Evolutionary conservation across 2,888 invertebrate species (phyloP), one percentile per base, ranked within the genome.

Genomic region (Holacanthella duospinosa): DNA sequence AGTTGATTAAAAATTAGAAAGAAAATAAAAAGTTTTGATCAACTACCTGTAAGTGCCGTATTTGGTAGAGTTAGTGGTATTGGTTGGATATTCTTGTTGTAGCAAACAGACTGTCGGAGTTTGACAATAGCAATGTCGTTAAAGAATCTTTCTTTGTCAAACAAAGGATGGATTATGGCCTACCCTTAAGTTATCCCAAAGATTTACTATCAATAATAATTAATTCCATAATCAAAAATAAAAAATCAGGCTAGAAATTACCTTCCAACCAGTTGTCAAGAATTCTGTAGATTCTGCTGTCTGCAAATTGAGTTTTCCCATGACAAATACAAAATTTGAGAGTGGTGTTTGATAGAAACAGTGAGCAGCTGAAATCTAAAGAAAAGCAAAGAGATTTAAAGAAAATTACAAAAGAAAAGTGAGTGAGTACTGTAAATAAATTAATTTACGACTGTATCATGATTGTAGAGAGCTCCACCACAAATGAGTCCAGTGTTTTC

Each of bases 221-320:
- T n/a, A n/a, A n/a, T n/a, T n/a, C n/a, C n/a, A n/a, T n/a, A n/a
- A n/a, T n/a, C n/a, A n/a, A n/a, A n/a, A n/a, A n/a, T n/a, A n/a
- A n/a, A n/a, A n/a, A n/a, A n/a, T n/a, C n/a, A n/a, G n/a, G n/a
- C n/a, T n/a, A n/a, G n/a, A n/a, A n/a, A n/a, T n/a, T n/a, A n/a
- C n/a, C n/a, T n/a, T n/a, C n/a, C n/a, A n/a, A n/a, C 16, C 48
- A 48, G 48, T 48, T 9, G 48, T 48, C 48, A 48, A n/a, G 48
- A n/a, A 48, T 21, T 48, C 48, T 4, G 19, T n/a, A 9, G 19
- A 21, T 48, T 48, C 48, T 4, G 48, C 4, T 21, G 6, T 48
- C n/a, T n/a, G 12, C 4, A 48, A 21, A 21, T 48, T 21, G 12
- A 48, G 4, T 48, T 48, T 48, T n/a, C 48, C 48, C 12, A 48